These are phyloP conservation scores for Synanthedon andrenaeformis DNA, from an alignment of 2,888 invertebrate species.

Conservation along the genomic window DNA sequence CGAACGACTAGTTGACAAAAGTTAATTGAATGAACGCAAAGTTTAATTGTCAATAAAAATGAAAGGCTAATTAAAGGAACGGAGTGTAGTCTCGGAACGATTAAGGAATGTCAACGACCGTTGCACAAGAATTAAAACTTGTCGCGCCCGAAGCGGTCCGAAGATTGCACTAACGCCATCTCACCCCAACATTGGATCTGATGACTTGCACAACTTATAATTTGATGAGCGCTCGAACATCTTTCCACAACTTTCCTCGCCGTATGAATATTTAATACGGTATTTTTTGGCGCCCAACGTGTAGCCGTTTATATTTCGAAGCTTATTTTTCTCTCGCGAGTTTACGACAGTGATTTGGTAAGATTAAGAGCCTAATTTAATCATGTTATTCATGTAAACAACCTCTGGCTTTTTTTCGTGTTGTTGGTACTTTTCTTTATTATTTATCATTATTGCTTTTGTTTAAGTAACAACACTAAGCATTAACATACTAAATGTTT, in stretches of 20 bases:
- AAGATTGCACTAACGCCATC: not conserved
- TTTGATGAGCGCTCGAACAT: conserved; percentile 43
- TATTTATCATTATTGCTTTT: not conserved
- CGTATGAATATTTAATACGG: conserved; percentile 49
- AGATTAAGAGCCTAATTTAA: conserved; percentile 29
- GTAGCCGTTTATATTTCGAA: conserved; percentile 25
- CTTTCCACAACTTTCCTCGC: conserved; percentile 37
- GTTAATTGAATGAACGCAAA: too few relatives aligned
- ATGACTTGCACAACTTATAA: conserved; percentile 44
- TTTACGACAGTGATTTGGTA: conserved; percentile 25
- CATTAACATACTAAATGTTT: too few relatives aligned
- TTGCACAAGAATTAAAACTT: conserved; percentile 8
- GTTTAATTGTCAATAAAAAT: not conserved
- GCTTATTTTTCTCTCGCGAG: conserved; percentile 21
- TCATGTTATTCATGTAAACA: conserved; percentile 14
- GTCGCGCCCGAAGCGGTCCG: not conserved
- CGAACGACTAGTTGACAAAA: too few relatives aligned
- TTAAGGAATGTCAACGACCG: conserved; percentile 2
- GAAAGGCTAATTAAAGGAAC: not conserved
- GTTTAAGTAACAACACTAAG: not conserved
- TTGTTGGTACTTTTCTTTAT: not conserved
- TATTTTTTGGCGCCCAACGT: conserved; percentile 41
- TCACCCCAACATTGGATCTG: conserved; percentile 7
- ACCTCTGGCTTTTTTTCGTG: conserved; percentile 1
- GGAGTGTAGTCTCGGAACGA: not conserved